Evolutionary conservation across 2,797 vertebrate species (phyloP), one percentile per base, ranked within the genome.

Genomic region (Helarctos malayanus): DNA sequence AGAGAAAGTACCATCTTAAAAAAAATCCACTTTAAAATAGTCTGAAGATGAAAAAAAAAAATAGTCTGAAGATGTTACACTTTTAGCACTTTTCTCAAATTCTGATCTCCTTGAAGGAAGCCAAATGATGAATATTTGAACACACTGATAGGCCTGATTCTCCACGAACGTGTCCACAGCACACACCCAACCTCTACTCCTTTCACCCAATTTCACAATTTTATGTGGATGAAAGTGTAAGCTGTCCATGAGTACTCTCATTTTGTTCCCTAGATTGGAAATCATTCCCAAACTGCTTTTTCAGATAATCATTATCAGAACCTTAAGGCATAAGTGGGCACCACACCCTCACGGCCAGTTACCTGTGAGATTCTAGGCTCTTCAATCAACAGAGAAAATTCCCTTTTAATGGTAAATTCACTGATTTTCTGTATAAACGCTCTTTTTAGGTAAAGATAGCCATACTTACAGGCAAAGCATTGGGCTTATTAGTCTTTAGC

Each of bases 201-300:
- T 95, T 94, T 97, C 90, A 93, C 85, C 81, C 81, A 83, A 59
- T 95, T 96, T 95, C 94, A 95, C 81, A 92, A 94, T 93, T 95
- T 95, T 71, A 86, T 95, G 78, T 92, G 82, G 91, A 80, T 35
- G 92, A 85, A 98, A 97, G 81, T 86, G 78, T 94, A 95, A 95
- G 56, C 61, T 82, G 52, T 86, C 57, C 49, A 76, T 5, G 86
- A 88, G 52, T 41, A 65, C 19, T 83, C 78, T 97, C 73, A 52
- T 90, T 95, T 97, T 79, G 71, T 91, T 79, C 56, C 47, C 82
- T 68, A 81, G 27, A 52, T 94, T 92, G 80, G 87, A 97, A 96
- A 97, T 96, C 32, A 84, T 90, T 95, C 69, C 57, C 69, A 82
- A 79, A 71, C 54, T 80, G 29, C 78, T 90, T 92, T 97, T 95